Evolutionary conservation across 2,797 vertebrate species (phyloP).

Genomic region (Ficedula albicollis): DNA sequence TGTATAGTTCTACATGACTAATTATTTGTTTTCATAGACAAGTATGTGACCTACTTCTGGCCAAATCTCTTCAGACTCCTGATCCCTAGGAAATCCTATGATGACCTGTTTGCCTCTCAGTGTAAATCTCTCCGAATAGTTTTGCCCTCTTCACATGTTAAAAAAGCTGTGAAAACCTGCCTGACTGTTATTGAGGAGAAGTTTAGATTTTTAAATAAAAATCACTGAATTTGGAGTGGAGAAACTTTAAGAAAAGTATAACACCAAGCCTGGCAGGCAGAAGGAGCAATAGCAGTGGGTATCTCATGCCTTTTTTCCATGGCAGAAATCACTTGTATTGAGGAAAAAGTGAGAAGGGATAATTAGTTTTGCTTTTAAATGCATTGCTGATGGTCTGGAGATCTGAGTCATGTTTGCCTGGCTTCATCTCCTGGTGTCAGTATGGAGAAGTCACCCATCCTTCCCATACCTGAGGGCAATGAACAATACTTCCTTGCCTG

Average conservation of each 20-base stretch:
- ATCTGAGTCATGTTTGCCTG: neutral
- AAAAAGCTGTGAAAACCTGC: neutral
- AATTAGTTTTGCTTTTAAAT: neutral
- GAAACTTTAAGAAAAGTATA: neutral
- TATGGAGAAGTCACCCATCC: neutral
- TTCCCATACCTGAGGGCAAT: neutral
- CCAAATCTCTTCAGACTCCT: slow-evolving; percentile 24
- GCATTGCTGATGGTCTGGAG: neutral
- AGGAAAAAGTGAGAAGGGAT: neutral
- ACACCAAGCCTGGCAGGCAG: neutral
- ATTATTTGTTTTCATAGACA: slow-evolving; percentile 50
- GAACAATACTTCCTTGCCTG: neutral
- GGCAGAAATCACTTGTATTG: neutral
- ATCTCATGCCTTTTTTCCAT: neutral
- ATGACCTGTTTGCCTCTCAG: slow-evolving; percentile 7
- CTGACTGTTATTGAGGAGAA: neutral
- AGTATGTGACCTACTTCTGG: slow-evolving; percentile 38
- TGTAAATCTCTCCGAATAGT: neutral
- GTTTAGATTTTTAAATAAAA: neutral
- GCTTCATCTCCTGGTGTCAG: neutral
- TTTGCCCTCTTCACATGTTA: neutral
- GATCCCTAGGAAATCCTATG: slow-evolving; percentile 47
- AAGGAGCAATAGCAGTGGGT: accelerated
- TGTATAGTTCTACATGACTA: neutral
- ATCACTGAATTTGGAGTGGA: neutral